Conservation (phyloP, 2,797 vertebrate genomes). For the Thalassophryne amazonica region DNA sequence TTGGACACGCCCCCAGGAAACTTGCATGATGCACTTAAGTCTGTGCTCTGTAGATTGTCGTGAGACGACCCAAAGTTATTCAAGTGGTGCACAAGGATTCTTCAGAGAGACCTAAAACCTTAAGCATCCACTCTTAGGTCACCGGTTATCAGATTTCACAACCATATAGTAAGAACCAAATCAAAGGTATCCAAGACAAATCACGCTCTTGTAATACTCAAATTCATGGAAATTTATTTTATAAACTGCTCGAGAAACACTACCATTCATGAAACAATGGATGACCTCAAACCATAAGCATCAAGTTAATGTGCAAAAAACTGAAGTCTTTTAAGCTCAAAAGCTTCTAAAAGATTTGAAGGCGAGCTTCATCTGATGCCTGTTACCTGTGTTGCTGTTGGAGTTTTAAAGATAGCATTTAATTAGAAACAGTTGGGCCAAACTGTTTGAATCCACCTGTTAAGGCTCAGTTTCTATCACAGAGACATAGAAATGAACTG, state of each 20-base stretch:
- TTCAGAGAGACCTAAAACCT: too few species aligned
- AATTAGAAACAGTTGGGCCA: neutral
- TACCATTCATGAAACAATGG: slow-evolving; percentile 27
- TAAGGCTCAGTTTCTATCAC: slow-evolving; percentile 10
- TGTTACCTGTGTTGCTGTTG: neutral
- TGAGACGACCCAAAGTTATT: too few species aligned
- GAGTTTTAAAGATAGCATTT: neutral
- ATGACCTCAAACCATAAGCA: slow-evolving; percentile 50
- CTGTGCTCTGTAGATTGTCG: too few species aligned
- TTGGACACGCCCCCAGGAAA: too few species aligned
- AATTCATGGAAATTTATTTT: too few species aligned
- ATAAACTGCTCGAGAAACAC: slow-evolving; percentile 23
- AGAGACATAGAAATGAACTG: slow-evolving; percentile 12
- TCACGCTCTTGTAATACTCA: too few species aligned
- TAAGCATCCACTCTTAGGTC: too few species aligned
- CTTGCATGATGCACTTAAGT: too few species aligned
- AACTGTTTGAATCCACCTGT: slow-evolving; percentile 31
- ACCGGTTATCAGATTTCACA: too few species aligned
- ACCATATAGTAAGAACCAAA: too few species aligned
- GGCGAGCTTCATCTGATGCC: neutral
- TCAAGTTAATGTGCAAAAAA: neutral
- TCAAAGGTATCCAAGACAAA: too few species aligned
- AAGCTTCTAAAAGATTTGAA: neutral
- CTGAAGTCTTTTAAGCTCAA: slow-evolving; percentile 4
- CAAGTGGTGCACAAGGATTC: too few species aligned